Evolutionary conservation across 30 jellyfish, hydroid and myxozoan species (phyloP), one percentile per base, ranked within the genome.

Genomic region (Rhopilema esculentum): DNA sequence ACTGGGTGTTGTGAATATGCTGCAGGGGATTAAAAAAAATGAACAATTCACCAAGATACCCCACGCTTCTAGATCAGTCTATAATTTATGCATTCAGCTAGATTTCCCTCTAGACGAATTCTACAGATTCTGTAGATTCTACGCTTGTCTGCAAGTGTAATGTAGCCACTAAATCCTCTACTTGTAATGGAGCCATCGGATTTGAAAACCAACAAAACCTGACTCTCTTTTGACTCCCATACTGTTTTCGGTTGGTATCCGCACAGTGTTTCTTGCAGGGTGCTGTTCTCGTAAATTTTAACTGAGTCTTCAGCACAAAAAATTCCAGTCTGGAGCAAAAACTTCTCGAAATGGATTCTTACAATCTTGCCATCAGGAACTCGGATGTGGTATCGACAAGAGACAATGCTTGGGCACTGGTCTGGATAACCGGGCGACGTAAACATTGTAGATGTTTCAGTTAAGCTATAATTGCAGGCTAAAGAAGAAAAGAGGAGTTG

Each of bases 351-450:
- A 21, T 23, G 8, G n/a, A 67, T 20, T 17, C 77, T 16, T 8
- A 67, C 18, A 8, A 52, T 18, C 6, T 23, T 0, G 0, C 48
- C 52, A 17, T 67, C 49, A 67, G 49, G 9, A 23, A 67, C 77
- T 67, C 29, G 26, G 77, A 67, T 24, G 29, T 67, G 77, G 19
- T 67, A 67, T 22, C 29, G 49, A 23, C 77, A 67, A 21, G 26
- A 22, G 0, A 52, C 6, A 2, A 0, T 22, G 4, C 29, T 20
- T 0, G 77, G 77, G 24, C 29, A 67, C 1, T 4, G 7, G 48
- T n/a, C 18, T 23, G 77, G 77, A 23, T 67, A 67, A 23, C 49
- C 77, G n/a, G 77, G 77, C 40, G 77, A 67, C 24, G 77, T 24
- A 67, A 67, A 67, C 19, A 20, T 20, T 7, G 26, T 24, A 8